Base-by-base conservation (phyloP, 2,888 invertebrate species). In the Fragum sueziense region DNA sequence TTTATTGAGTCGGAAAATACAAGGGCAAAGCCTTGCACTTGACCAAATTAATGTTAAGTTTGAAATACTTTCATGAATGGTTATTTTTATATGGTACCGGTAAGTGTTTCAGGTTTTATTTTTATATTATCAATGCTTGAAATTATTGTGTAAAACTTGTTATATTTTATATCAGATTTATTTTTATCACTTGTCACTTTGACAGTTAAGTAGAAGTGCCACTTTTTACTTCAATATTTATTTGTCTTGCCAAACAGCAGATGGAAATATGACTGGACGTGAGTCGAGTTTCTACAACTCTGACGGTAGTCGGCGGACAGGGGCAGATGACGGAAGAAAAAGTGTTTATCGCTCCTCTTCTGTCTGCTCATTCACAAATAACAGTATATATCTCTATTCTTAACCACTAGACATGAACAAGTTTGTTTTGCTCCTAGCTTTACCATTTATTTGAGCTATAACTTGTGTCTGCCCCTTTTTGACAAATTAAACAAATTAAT, bases 251-350 rank as follows among this genome's bases (percentile, higher is more conserved):
- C n/a, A 75, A 68, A 71, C 75, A 78, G 79, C 78, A 80, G 84
- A 84, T 20, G 82, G 84, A 25, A 76, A 41, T 34, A 75, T 73
- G 65, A 74, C 78, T 37, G 76, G 57, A 2, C 72, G 84, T 25
- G 84, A 84, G 57, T 84, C 84, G 22, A 84, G 84, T 76, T 84
- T 84, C 79, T 84, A 76, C 84, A 82, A 84, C 70, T 27, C 79
- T 11, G 84, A 84, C 25, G 84, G 84, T 67, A 73, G 76, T 62
- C 68, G 84, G 37, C 68, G 81, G 61, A 71, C 71, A 70, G 74
- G 71, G 3, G 59, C 67, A 29, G 80, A 84, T 27, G 82, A 84
- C 47, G 73, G 71, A 59, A 84, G 82, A 82, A 84, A 84, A 84
- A 84, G 84, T 82, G 80, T 76, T 67, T 79, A 84, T 81, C 76